Conservation (phyloP, 2,888 invertebrate genomes). For the Steinernema scapterisci region DNA sequence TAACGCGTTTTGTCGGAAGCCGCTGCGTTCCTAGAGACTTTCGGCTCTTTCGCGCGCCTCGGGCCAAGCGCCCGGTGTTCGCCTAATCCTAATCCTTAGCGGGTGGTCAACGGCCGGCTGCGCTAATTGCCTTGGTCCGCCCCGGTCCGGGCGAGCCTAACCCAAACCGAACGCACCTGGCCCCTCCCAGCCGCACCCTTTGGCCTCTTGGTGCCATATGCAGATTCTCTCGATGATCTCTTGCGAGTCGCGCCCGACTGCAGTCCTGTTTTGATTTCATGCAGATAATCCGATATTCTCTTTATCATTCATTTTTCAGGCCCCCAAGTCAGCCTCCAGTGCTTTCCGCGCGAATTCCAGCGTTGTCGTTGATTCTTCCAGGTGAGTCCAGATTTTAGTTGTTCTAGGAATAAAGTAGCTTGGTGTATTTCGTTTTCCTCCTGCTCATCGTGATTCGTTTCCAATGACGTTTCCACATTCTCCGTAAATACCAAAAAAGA, state of each 20-base stretch:
- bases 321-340: background rate
- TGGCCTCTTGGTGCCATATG: conserved; percentile 1
- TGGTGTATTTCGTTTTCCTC: too few species aligned
- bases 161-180: conserved; percentile 20
- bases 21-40: background rate
- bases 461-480: too few species aligned
- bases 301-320: background rate
- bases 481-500: too few species aligned
- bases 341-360: conserved; percentile 19
- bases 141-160: background rate
- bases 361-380: conserved; percentile 4
- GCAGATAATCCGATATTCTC: too few species aligned
- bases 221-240: background rate
- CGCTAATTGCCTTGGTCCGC: background rate
- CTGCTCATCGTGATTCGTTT: too few species aligned
- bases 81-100: conserved; percentile 3
- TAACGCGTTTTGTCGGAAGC: conserved; percentile 7
- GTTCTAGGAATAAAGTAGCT: too few species aligned
- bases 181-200: conserved; percentile 2
- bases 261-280: too few species aligned
- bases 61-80: background rate
- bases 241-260: background rate
- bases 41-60: background rate
- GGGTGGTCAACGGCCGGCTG: background rate
- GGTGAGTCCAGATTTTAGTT: conserved; percentile 1